phyloP scores from a whole-genome alignment of 2,888 invertebrate species.

The Campopleginae sp. region DNA sequence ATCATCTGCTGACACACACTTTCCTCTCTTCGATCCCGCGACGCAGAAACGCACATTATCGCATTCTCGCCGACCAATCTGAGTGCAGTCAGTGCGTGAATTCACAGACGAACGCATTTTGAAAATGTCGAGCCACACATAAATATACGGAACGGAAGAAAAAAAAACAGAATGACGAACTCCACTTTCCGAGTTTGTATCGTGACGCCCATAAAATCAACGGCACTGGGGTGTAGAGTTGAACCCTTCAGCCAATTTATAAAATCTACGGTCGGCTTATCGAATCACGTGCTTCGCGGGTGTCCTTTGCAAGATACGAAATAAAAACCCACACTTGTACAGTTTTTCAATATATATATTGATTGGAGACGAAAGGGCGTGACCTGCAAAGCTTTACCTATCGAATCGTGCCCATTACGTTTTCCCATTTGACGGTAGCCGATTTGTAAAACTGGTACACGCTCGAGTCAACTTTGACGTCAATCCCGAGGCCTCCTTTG shows the following conservation, averaged over 20 bases:
- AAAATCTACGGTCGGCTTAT: conserved; percentile 62
- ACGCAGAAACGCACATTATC: conserved; percentile 58
- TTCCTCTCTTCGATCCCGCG: conserved; percentile 32
- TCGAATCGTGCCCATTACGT: neutral
- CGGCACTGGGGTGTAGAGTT: conserved; percentile 25
- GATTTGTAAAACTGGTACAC: conserved; percentile 18
- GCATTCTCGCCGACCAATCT: conserved; percentile 49
- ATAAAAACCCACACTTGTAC: conserved; percentile 27
- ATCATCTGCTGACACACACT: conserved; percentile 27
- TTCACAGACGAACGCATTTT: conserved; percentile 59
- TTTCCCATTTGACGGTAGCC: conserved; percentile 16
- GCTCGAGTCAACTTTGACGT: conserved; percentile 29
- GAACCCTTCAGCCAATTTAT: conserved; percentile 58
- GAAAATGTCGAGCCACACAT: neutral
- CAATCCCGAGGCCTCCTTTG: conserved; percentile 30
- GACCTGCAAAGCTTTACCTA: neutral
- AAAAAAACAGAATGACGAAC: neutral
- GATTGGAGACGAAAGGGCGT: conserved; percentile 16
- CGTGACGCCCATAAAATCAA: conserved; percentile 37
- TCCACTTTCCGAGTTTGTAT: conserved; percentile 9
- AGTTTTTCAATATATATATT: conserved; percentile 3
- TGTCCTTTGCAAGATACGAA: conserved; percentile 63
- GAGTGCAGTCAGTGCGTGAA: conserved; percentile 21
- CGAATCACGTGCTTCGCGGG: conserved; percentile 67
- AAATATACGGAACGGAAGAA: neutral